Base-by-base conservation (phyloP, 2,113 vertebrate genomes). In the Phainopepla nitens region DNA sequence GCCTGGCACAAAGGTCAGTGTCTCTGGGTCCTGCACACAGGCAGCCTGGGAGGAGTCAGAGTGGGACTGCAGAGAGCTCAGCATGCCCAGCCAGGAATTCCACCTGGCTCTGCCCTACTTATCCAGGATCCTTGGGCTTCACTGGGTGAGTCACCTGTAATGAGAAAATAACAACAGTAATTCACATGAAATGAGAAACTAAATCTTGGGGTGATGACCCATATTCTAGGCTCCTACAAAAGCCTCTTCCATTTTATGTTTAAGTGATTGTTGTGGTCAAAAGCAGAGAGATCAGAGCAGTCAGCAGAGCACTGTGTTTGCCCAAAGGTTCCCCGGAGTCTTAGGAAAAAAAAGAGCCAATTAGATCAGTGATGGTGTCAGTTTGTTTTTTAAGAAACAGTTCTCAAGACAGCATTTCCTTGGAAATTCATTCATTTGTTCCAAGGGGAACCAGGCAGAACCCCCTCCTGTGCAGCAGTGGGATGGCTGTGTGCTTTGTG, bases 81-180 rank as follows among this genome's bases (percentile, higher is more conserved):
- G 28, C 35, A 12, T 89, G 44, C 76, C 76, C 49, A 31, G 47
- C 88, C 64, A 68, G 79, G 54, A 75, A 54, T 81, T 83, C 25
- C 73, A 82, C 53, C 58, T 54, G 39, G 10, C 89, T 96, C 45
- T 91, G 45, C 76, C 44, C 56, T 78, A 68, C 70, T 92, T 56
- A 53, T 86, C 56, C 47, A 35, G 36, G 64, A 18, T 82, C 45
- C 49, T 19, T 35, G 82, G 56, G 39, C 94, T 86, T 81, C 80
- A 66, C 22, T 39, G 33, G 13, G 36, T 90, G 92, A 94, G 83
- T 93, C 93, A 95, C 50, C 50, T 64, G 44, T 75, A 83, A 70
- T 16, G 47, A 90, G 29, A 10, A 47, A 90, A 86, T 31, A 82
- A 28, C 81, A 85, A 7, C 79, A 93, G 64, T 71, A 96, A 92